Percentiles rank a stretch among this genome's conserved stretches.
Evolutionary conservation across 2,113 vertebrate genomes (phyloP).

Genomic region (Pristiophorus japonicus): DNA sequence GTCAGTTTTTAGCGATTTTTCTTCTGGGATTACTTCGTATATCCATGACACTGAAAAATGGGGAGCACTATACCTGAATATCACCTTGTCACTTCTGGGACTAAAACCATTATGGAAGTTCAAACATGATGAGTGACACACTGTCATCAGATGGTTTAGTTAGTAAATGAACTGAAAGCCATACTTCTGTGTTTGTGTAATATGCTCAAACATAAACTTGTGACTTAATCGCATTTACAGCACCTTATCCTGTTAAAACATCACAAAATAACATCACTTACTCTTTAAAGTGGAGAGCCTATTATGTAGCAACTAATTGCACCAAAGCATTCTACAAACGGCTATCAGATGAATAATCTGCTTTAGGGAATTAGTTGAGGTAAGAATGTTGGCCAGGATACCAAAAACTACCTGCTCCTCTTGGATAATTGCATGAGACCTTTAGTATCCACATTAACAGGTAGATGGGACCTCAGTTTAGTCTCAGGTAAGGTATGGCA

Average conservation of each 20-base stretch:
- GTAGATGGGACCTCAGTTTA: neutral
- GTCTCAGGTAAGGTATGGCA: neutral
- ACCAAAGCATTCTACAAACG: neutral
- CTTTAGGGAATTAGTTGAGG: neutral
- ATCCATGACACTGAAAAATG: neutral
- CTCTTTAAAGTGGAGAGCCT: neutral
- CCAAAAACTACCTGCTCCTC: neutral
- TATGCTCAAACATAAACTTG: neutral
- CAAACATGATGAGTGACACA: neutral
- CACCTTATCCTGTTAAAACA: neutral
- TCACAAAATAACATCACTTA: neutral
- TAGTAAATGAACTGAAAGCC: neutral
- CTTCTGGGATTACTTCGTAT: neutral
- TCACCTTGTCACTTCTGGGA: neutral
- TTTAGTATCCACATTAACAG: neutral
- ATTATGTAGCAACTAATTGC: neutral
- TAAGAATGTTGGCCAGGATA: neutral
- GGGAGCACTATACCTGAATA: neutral
- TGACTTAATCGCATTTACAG: neutral
- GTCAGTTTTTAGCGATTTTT: neutral
- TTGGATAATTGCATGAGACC: neutral
- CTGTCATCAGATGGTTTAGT: neutral
- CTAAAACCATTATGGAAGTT: neutral
- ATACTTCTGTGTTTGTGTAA: neutral
- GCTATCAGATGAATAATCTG: neutral